Evolutionary conservation across 2,113 vertebrate genomes (phyloP).

Genomic region (Pan paniscus): DNA sequence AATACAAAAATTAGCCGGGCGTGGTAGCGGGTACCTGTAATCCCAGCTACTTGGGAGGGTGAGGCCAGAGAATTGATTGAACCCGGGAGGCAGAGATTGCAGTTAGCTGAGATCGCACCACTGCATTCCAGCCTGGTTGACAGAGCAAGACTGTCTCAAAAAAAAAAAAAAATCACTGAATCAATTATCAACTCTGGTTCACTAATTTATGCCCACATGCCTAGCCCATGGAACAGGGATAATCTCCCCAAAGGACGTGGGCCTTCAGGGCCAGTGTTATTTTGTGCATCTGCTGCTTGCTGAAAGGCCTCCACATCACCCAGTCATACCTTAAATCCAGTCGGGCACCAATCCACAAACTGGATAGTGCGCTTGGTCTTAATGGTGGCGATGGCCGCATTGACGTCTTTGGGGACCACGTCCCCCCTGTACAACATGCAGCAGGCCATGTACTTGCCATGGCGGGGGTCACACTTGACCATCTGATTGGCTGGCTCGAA

Average conservation of each 20-base stretch:
- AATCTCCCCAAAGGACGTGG: accelerated
- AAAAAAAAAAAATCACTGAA: no score
- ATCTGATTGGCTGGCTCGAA: constrained; percentile 93
- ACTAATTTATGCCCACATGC: no score
- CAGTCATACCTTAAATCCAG: constrained; percentile 82
- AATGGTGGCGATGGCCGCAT: constrained; percentile 83
- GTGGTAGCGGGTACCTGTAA: no score
- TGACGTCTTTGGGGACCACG: constrained; percentile 85
- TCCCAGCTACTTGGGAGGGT: no score
- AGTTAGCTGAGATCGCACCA: no score
- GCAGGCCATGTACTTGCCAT: constrained; percentile 88
- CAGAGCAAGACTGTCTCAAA: no score
- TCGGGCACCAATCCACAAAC: constrained; percentile 81
- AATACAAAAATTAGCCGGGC: no score
- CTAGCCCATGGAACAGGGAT: no score
- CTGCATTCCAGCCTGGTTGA: no score
- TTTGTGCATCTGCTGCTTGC: neutral
- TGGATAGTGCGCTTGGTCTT: constrained; percentile 75
- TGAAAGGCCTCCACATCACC: neutral
- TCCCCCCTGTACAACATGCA: constrained; percentile 83
- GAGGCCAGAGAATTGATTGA: no score
- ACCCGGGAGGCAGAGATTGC: no score
- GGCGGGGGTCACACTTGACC: constrained; percentile 92
- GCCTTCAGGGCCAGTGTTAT: neutral
- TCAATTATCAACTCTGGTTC: neutral